phyloP scores from a whole-genome alignment of 1,140 invertebrate species.

The Daktulosphaira vitifoliae region DNA sequence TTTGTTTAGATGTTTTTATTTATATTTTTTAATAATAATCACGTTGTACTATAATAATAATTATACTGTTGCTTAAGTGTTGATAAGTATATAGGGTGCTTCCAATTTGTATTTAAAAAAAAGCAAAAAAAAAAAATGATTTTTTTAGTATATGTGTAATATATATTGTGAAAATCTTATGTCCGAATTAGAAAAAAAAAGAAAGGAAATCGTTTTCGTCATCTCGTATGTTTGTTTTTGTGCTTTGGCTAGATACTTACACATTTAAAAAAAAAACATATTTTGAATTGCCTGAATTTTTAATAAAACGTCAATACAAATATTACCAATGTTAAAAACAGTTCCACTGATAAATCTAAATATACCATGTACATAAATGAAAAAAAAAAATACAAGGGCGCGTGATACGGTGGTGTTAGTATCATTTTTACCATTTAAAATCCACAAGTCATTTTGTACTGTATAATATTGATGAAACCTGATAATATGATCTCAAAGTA shows the following conservation, averaged over 20 bases:
- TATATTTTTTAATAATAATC: conserved; percentile 15
- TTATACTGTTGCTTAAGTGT: conserved; percentile 29
- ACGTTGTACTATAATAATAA: conserved; percentile 24
- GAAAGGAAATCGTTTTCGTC: conserved; percentile 9
- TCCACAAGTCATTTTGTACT: conserved; percentile 20
- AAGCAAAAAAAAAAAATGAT: conserved; percentile 4
- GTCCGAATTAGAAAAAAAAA: conserved; percentile 25
- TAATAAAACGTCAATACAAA: not conserved
- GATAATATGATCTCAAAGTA: conserved; percentile 23
- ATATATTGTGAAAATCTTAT: conserved; percentile 20
- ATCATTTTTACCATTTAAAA: conserved; percentile 26
- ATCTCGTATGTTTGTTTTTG: conserved; percentile 10
- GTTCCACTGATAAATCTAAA: not conserved
- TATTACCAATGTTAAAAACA: not conserved
- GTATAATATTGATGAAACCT: not conserved
- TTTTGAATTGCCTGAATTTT: conserved; percentile 14
- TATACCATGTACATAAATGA: conserved; percentile 27
- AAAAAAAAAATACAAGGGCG: not conserved
- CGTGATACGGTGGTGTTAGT: conserved; percentile 31
- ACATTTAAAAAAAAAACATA: not conserved
- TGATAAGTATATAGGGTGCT: conserved; percentile 28
- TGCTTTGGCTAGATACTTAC: conserved; percentile 31
- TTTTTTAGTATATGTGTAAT: not conserved
- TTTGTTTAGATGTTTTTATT: conserved; percentile 2
- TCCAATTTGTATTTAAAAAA: conserved; percentile 29